These are phyloP conservation scores for Calyptomena viridis DNA, from an alignment of 2,113 vertebrate species.

Conservation along the genomic window DNA sequence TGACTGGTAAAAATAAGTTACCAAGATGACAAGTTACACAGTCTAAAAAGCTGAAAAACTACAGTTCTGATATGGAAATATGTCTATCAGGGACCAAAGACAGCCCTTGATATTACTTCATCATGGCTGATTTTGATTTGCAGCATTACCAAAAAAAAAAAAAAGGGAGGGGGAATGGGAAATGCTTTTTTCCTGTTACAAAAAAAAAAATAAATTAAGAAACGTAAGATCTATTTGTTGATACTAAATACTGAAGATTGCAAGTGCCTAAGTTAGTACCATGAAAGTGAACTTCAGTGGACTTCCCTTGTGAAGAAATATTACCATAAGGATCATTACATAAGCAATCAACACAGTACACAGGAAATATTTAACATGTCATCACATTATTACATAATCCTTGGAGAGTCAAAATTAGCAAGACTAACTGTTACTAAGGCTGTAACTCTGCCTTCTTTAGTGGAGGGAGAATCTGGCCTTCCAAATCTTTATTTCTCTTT, in stretches of 20 bases:
- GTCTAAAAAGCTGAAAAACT: not conserved
- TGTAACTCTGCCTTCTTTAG: not conserved
- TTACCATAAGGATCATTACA: conserved; percentile 16
- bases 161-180: rapidly evolving
- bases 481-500: conserved; percentile 22
- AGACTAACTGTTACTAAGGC: not conserved
- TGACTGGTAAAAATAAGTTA: not conserved
- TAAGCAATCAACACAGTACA: conserved; percentile 32
- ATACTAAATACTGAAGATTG: not conserved
- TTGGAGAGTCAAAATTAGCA: conserved; percentile 35
- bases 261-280: not conserved
- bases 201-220: not conserved
- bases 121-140: not conserved
- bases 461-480: not conserved
- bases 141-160: not conserved
- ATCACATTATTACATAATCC: conserved; percentile 25
- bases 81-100: not conserved
- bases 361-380: conserved; percentile 47
- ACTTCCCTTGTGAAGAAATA: conserved; percentile 1
- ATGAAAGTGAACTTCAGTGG: not conserved
- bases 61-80: not conserved
- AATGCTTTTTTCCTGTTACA: not conserved
- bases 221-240: not conserved
- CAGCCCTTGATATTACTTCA: not conserved
- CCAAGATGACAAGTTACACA: not conserved